These are phyloP conservation scores for Neelides sp. DNA, from an alignment of 1,140 invertebrate genomes.

Conservation along the genomic window DNA sequence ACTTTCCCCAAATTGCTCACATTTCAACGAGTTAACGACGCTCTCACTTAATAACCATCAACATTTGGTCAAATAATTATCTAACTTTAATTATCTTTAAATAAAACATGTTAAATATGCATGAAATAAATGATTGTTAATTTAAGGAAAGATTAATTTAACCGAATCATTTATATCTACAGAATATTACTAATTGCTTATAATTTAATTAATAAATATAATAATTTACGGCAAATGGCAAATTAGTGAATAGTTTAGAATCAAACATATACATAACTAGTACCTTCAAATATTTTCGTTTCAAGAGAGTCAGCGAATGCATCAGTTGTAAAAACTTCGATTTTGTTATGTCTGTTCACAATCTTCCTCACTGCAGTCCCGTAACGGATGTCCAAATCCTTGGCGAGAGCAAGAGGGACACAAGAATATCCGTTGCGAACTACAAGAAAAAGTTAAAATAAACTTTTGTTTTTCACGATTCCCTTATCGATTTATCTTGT, in stretches of 20 bases:
- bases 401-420: constrained; percentile 83
- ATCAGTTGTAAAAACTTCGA: constrained; percentile 66
- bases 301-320: constrained; percentile 33
- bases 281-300: constrained; percentile 17
- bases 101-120: no score
- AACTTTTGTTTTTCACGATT: no score
- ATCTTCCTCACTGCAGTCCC: constrained; percentile 80
- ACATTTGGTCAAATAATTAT: no score
- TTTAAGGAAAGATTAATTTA: no score
- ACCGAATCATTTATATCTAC: neutral
- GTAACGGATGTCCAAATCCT: constrained; percentile 82
- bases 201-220: neutral
- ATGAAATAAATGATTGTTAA: no score
- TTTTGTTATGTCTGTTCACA: constrained; percentile 47
- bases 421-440: constrained; percentile 95
- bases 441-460: constrained; percentile 47
- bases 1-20: no score
- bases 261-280: no score
- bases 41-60: no score
- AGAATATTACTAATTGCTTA: constrained; percentile 1
- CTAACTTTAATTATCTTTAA: no score
- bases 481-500: no score
- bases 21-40: no score
- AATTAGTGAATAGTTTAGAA: neutral
- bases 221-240: constrained; percentile 35